Evolutionary conservation across 1,140 invertebrate genomes (phyloP).

Genomic region (Trichonephila clavipes): DNA sequence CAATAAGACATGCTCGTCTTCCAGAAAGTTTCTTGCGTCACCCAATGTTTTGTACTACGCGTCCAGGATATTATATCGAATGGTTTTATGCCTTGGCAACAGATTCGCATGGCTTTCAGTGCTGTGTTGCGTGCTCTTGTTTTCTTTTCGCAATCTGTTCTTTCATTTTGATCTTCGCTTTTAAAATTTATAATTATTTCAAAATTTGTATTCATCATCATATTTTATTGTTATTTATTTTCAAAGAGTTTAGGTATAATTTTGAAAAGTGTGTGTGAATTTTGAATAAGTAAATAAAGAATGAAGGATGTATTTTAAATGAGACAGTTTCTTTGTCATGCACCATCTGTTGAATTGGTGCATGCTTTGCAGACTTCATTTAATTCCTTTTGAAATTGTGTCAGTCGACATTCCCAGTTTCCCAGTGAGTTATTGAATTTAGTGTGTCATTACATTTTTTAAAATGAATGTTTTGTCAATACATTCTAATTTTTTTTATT

Average conservation of each 20-base stretch:
- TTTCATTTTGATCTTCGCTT: not conserved
- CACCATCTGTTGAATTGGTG: conserved; percentile 11
- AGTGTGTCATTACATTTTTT: no score
- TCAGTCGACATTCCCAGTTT: no score
- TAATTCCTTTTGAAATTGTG: not conserved
- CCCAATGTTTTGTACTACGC: not conserved
- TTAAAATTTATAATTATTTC: not conserved
- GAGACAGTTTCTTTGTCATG: not conserved
- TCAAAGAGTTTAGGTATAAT: not conserved
- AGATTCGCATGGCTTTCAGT: not conserved
- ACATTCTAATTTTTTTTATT: no score
- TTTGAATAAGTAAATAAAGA: not conserved
- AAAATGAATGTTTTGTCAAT: no score
- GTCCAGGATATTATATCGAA: not conserved
- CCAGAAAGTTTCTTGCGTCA: conserved; percentile 1
- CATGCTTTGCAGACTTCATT: not conserved
- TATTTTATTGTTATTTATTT: not conserved
- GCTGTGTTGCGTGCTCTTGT: conserved; percentile 4
- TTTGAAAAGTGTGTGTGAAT: not conserved
- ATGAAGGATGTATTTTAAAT: not conserved
- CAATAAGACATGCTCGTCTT: not conserved
- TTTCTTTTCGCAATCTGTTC: not conserved
- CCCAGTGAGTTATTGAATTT: no score
- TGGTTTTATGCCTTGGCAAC: not conserved
- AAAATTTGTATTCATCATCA: not conserved